These are phyloP conservation scores for Micoletzkya japonica DNA, from an alignment of 2,888 invertebrate species.

Conservation along the genomic window DNA sequence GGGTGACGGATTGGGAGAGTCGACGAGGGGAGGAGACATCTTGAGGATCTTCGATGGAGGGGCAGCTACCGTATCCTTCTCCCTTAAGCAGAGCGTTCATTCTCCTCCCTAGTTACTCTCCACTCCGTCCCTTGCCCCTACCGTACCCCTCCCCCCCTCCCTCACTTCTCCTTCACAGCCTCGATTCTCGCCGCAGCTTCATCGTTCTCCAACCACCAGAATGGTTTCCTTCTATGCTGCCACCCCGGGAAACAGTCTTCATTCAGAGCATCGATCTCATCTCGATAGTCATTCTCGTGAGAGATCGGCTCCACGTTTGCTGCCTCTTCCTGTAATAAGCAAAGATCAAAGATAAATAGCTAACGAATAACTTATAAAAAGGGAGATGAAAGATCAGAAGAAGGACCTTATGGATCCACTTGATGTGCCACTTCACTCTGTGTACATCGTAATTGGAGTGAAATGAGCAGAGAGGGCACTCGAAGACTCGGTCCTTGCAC, in stretches of 20 bases:
- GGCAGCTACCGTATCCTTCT: neutral
- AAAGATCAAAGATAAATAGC: too few relatives aligned
- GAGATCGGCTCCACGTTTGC: conserved; percentile 42
- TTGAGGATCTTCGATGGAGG: too few relatives aligned
- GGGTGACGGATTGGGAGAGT: neutral
- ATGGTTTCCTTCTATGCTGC: conserved; percentile 41
- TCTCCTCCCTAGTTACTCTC: too few relatives aligned
- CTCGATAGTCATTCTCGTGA: conserved; percentile 42
- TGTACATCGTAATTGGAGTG: conserved; percentile 40
- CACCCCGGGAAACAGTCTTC: conserved; percentile 56
- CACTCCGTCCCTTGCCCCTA: conserved; percentile 5
- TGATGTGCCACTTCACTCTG: conserved; percentile 50
- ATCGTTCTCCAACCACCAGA: conserved; percentile 37
- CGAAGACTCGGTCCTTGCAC: conserved; percentile 39
- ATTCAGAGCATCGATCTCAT: conserved; percentile 47
- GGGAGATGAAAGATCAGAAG: neutral
- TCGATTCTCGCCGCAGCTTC: conserved; percentile 1
- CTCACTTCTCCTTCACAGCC: conserved; percentile 10
- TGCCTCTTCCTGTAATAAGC: conserved; percentile 25
- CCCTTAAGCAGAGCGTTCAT: neutral
- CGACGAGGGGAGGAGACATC: neutral
- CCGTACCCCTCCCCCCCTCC: neutral
- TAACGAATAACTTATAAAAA: neutral
- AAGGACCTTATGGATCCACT: conserved; percentile 47
- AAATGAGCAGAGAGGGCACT: conserved; percentile 50